Percentiles rank a stretch among this genome's conserved stretches.
These are phyloP conservation scores for Agrochola macilenta DNA, from an alignment of 2,888 invertebrate genomes.

Conservation along the genomic window DNA sequence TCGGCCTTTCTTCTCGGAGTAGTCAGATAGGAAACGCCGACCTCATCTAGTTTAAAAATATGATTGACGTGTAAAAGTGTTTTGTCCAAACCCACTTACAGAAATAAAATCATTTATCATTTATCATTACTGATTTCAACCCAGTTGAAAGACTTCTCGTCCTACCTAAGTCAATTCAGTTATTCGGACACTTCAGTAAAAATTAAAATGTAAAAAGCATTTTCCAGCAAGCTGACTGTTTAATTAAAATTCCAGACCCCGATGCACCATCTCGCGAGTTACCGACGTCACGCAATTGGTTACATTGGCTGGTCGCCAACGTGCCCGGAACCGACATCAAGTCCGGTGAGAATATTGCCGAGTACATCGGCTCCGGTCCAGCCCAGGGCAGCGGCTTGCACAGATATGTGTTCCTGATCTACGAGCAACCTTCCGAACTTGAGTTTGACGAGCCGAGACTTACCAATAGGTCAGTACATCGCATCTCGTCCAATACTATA, in stretches of 20 bases:
- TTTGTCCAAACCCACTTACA: no score
- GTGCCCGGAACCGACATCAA: conserved; percentile 18
- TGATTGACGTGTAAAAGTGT: no score
- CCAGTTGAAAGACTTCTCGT: not conserved
- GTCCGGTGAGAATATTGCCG: conserved; percentile 29
- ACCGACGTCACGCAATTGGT: conserved; percentile 10
- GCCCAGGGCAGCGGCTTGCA: conserved; percentile 9
- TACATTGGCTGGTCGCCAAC: conserved; percentile 38
- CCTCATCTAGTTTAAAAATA: no score
- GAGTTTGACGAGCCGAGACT: conserved; percentile 31
- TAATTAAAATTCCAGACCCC: conserved; percentile 17
- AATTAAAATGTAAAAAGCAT: not conserved
- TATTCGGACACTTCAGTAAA: no score
- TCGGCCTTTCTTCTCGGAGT: no score
- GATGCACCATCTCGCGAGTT: conserved; percentile 30
- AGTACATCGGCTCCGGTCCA: conserved; percentile 37
- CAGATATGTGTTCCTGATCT: conserved; percentile 42
- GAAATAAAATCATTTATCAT: no score
- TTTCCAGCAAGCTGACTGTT: not conserved
- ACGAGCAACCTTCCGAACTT: conserved; percentile 31
- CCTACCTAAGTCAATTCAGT: not conserved
- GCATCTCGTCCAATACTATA: no score
- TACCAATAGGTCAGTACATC: conserved; percentile 83
- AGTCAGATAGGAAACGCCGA: no score
- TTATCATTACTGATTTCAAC: not conserved